A percentile compares a stretch with the other conserved stretches of the same genome.
Evolutionary conservation across 2,888 invertebrate genomes (phyloP).

Genomic region (Dryomyza anilis): DNA sequence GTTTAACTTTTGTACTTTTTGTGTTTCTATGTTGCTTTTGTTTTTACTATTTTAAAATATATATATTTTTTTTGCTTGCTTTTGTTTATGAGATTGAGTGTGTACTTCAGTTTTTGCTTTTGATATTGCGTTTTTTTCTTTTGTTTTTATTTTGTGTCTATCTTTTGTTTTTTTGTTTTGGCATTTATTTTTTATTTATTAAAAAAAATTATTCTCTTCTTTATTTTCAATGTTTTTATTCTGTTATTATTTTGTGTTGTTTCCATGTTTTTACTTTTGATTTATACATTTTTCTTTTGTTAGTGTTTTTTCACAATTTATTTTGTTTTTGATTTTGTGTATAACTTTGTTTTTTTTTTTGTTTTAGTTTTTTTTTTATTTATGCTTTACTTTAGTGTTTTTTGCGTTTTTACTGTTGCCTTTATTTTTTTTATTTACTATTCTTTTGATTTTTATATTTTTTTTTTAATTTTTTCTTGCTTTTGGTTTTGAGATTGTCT

Average conservation of each 20-base stretch:
- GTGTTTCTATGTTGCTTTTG: neutral
- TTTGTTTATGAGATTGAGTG: neutral
- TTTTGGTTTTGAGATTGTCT: neutral
- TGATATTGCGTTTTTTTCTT: neutral
- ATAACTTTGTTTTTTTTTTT: neutral
- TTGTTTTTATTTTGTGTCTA: neutral
- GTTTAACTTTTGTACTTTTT: no score
- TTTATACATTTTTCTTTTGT: neutral
- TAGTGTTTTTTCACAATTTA: neutral
- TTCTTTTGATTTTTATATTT: neutral
- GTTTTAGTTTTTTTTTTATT: neutral
- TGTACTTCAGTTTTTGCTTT: neutral
- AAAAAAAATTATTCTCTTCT: neutral
- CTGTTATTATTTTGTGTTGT: neutral
- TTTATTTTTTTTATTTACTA: neutral
- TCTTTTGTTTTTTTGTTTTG: neutral
- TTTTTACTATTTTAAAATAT: neutral
- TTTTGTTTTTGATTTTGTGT: neutral
- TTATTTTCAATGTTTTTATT: neutral
- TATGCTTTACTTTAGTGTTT: neutral
- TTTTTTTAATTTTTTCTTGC: neutral
- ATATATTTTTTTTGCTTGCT: neutral
- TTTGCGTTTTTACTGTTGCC: neutral
- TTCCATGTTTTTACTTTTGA: neutral
- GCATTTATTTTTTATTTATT: neutral